Base-by-base conservation (phyloP, 1,140 invertebrate genomes). In the Drosophila rhopaloa region DNA sequence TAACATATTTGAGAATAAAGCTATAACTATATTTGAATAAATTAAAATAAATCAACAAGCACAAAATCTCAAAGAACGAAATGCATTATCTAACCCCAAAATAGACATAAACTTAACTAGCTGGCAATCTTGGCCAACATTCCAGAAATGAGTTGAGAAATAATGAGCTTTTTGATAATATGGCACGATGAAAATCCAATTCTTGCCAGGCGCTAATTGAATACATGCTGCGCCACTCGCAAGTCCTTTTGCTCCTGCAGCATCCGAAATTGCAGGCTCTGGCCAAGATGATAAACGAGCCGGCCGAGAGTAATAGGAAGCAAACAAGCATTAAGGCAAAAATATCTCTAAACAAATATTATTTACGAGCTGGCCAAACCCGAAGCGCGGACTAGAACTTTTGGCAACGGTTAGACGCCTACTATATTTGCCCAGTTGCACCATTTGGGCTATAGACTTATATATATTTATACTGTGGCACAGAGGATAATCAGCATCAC, bases 321-420 rank as follows among this genome's bases (percentile, higher is more conserved):
- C 81, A 76, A 83, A 78, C 83, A 62, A 88, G 83, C 76, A 88
- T 86, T 86, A 88, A 71, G 63, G 59, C 63, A 76, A 80, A 76
- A 65, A 73, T 78, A 82, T 82, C 51, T 86, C 83, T 76, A 88
- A 88, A 70, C 84, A 88, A 88, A 89, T 73, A 80, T 73, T 80
- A 88, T 88, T 88, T 88, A 88, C 82, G 76, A 57, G 72, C 58
- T 56, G 55, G 48, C 56, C 29, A 47, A 37, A 54, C 14, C 29
- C 53, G 29, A 24, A 24, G 14, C 41, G 40, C 61, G 27, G 24
- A 43, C 56, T 57, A 46, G 40, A 41, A 62, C 47, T 77, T 86
- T 86, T 84, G 83, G 83, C 83, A 88, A 72, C 55, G 56, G 47
- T 70, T 65, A 65, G 66, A 58, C 63, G 54, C 66, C 76, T 77